A percentile compares a stretch with the other conserved stretches of the same genome.
phyloP scores from a whole-genome alignment of 2,113 vertebrate species.

The Lophura nycthemera region DNA sequence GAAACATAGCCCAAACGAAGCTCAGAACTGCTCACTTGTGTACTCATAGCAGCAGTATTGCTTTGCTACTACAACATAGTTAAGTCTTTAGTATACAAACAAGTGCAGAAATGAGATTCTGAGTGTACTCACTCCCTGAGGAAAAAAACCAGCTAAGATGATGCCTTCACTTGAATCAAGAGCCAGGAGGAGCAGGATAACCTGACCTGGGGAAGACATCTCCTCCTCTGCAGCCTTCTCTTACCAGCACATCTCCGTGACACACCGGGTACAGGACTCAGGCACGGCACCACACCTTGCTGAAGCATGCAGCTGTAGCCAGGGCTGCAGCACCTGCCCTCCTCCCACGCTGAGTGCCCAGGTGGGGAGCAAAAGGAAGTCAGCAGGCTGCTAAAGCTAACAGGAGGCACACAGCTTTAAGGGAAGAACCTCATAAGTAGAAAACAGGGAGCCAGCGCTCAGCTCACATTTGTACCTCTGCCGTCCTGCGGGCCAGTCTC shows the following conservation, averaged over 20 bases:
- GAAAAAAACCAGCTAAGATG: background rate
- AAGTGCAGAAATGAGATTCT: background rate
- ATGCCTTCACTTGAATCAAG: background rate
- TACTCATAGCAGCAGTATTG: fast-evolving
- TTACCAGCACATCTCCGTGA: background rate
- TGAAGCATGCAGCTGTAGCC: background rate
- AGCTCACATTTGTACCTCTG: background rate
- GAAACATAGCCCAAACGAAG: background rate
- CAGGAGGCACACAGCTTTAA: fast-evolving
- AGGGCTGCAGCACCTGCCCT: background rate
- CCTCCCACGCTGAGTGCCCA: background rate
- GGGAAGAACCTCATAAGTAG: fast-evolving
- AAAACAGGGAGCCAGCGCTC: fast-evolving
- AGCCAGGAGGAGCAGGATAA: background rate
- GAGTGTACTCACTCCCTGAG: background rate
- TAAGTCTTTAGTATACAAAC: fast-evolving
- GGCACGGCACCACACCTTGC: background rate
- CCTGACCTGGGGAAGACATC: background rate
- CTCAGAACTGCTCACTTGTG: fast-evolving
- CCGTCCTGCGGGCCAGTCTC: background rate
- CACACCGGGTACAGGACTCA: background rate
- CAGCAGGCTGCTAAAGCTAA: background rate
- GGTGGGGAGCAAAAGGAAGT: background rate
- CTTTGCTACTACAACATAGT: background rate
- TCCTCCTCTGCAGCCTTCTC: background rate